Conservation (phyloP, 23 tunicate species). For the Trididemnum clinides region DNA sequence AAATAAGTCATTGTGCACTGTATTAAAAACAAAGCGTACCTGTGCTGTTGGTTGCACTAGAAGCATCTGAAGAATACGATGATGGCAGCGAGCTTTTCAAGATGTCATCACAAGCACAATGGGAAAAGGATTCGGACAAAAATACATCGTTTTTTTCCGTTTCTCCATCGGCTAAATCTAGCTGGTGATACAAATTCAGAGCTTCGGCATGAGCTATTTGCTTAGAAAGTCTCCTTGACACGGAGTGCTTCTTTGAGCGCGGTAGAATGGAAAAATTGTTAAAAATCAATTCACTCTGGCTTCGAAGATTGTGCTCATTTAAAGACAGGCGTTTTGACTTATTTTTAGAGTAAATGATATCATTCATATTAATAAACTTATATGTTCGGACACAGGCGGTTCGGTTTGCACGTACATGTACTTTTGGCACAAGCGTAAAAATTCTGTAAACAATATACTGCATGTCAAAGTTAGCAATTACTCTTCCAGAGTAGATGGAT, state of each 20-base stretch:
- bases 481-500: no score
- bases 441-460: no score
- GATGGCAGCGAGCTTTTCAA: not conserved
- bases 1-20: no score
- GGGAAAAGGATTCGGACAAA: not conserved
- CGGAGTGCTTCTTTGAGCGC: not conserved
- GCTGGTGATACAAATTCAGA: constrained; percentile 7
- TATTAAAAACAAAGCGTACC: no score
- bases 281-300: not conserved
- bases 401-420: no score
- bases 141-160: not conserved
- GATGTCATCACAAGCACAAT: not conserved
- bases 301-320: no score
- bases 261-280: not conserved
- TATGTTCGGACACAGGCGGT: no score
- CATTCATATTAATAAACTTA: no score
- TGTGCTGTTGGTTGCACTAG: not conserved
- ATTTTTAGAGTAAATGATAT: no score
- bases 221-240: not conserved
- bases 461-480: no score
- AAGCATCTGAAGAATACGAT: not conserved
- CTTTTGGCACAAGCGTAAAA: no score
- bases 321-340: no score
- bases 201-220: constrained; percentile 14
- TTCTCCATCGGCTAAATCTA: not conserved